Conservation (phyloP, 1,140 invertebrate species). For the Marisa cornuarietis region DNA sequence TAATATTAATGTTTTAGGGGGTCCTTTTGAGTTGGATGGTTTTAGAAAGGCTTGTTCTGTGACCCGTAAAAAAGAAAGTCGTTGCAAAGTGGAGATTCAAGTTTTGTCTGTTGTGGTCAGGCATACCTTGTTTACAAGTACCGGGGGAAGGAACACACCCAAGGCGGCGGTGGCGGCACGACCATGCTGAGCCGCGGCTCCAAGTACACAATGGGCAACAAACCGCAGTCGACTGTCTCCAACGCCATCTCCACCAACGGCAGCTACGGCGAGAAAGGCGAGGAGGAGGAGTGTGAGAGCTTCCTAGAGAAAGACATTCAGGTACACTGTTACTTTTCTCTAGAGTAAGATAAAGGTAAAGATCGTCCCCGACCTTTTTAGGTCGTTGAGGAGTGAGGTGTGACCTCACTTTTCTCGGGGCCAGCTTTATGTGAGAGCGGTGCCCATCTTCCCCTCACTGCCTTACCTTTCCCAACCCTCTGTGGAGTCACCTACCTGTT, state of each 20-base stretch:
- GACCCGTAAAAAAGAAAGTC: neutral
- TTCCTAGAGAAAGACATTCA: constrained; percentile 64
- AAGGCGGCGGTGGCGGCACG: constrained; percentile 44
- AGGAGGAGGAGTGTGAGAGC: constrained; percentile 57
- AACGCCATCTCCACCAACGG: constrained; percentile 38
- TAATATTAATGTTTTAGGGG: neutral
- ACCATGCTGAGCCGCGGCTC: constrained; percentile 56
- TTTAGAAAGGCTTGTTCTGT: constrained; percentile 6
- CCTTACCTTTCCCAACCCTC: too few relatives aligned
- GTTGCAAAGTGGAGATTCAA: too few relatives aligned
- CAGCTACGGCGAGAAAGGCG: constrained; percentile 43
- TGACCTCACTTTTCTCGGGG: too few relatives aligned
- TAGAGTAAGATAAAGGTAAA: too few relatives aligned
- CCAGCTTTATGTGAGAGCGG: too few relatives aligned
- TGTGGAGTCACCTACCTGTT: too few relatives aligned
- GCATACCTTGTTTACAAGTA: constrained; percentile 71
- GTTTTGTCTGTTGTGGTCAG: constrained; percentile 46
- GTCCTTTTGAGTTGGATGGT: neutral
- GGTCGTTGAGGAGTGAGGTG: too few relatives aligned
- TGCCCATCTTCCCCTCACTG: too few relatives aligned
- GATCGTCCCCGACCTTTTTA: too few relatives aligned
- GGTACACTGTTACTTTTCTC: constrained; percentile 30
- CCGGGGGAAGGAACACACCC: constrained; percentile 61
- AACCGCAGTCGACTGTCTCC: constrained; percentile 34
- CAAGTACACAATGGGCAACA: constrained; percentile 38